phyloP scores from a whole-genome alignment of 2,113 vertebrate species.

The Ondatra zibethicus region DNA sequence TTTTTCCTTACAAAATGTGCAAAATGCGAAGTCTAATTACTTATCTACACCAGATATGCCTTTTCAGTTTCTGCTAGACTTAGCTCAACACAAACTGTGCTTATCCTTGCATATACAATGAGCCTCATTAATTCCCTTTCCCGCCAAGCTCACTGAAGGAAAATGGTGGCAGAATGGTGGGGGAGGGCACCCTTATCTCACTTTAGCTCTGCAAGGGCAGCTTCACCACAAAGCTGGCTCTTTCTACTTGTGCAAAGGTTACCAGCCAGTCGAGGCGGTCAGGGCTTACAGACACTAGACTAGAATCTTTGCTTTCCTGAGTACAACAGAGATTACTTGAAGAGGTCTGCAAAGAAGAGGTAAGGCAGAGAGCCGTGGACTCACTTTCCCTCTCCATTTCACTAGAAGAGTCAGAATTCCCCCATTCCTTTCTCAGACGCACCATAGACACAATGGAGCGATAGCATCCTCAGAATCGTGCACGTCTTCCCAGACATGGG shows the following conservation, averaged over 20 bases:
- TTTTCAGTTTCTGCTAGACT: constrained; percentile 74
- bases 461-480: not conserved
- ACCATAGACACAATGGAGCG: not conserved
- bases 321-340: not conserved
- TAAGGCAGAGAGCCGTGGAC: not conserved
- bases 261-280: not conserved
- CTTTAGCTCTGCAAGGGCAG: not conserved
- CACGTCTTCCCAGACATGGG: not conserved
- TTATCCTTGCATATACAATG: constrained; percentile 70
- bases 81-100: constrained; percentile 65
- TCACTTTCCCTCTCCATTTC: not conserved
- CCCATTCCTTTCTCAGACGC: not conserved
- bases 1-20: constrained; percentile 61
- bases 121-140: constrained; percentile 70
- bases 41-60: constrained; percentile 66
- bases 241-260: not conserved
- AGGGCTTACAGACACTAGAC: not conserved
- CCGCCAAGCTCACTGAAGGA: constrained; percentile 47
- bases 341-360: not conserved
- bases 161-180: constrained; percentile 45
- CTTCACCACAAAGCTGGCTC: not conserved
- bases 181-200: not conserved
- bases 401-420: not conserved
- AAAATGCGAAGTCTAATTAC: constrained; percentile 68
- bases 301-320: not conserved